These are phyloP conservation scores for Pseudochromis fuscus DNA, from an alignment of 2,797 vertebrate genomes.

Conservation along the genomic window DNA sequence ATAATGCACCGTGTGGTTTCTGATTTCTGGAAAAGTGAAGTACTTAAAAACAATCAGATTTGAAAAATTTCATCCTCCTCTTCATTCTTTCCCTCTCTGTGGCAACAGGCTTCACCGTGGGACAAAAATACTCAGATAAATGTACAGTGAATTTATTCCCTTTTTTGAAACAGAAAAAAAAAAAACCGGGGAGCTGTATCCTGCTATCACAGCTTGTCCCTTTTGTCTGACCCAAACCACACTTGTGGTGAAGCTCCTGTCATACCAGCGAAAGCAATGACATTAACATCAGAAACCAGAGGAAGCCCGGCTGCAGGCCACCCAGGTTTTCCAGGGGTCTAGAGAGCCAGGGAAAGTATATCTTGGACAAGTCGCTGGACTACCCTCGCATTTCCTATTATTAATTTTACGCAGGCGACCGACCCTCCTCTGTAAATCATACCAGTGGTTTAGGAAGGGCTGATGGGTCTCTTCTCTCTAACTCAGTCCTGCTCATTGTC, in stretches of 20 bases:
- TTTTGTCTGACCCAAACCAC: conserved; percentile 77
- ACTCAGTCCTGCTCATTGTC: conserved; percentile 59
- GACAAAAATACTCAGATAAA: conserved; percentile 59
- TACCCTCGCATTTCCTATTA: conserved; percentile 85
- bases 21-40: conserved; percentile 84
- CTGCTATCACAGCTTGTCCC: conserved; percentile 71
- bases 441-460: conserved; percentile 79
- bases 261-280: conserved; percentile 80
- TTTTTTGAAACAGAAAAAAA: conserved; percentile 12
- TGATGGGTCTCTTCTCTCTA: conserved; percentile 56
- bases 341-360: conserved; percentile 81
- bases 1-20: conserved; percentile 81
- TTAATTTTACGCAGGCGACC: conserved; percentile 83
- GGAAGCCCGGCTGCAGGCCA: conserved; percentile 83
- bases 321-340: conserved; percentile 83
- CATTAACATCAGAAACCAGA: conserved; percentile 85
- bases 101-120: conserved; percentile 64
- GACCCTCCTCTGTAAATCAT: conserved; percentile 82
- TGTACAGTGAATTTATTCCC: conserved; percentile 23
- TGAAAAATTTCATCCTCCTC: conserved; percentile 71
- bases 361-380: conserved; percentile 82
- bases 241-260: conserved; percentile 75
- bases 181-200: conserved; percentile 46
- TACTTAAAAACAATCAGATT: conserved; percentile 78
- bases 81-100: conserved; percentile 62